These are phyloP conservation scores for Lycocerus yunnanus DNA, from an alignment of 2,888 invertebrate species.

Conservation along the genomic window DNA sequence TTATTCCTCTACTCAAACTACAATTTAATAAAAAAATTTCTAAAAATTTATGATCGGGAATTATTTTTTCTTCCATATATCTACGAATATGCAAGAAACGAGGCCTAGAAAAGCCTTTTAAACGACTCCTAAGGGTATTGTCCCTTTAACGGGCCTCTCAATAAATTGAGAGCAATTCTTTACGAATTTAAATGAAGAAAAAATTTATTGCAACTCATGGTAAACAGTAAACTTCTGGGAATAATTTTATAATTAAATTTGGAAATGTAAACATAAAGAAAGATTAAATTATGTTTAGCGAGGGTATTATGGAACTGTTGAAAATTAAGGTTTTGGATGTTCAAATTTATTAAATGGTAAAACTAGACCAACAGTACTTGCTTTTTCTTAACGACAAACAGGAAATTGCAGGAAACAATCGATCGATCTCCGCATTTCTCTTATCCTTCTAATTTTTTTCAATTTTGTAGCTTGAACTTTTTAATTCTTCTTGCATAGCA, in stretches of 20 bases:
- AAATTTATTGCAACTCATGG: slow-evolving; percentile 9
- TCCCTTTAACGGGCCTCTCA: slow-evolving; percentile 16
- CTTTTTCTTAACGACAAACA: neutral
- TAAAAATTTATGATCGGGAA: slow-evolving; percentile 10
- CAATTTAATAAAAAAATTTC: slow-evolving; percentile 8
- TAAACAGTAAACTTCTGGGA: slow-evolving; percentile 4
- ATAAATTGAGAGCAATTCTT: slow-evolving; percentile 17
- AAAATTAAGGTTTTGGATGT: neutral
- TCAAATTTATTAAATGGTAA: neutral
- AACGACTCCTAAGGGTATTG: slow-evolving; percentile 16
- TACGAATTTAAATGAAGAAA: slow-evolving; percentile 17
- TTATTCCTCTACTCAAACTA: neutral
- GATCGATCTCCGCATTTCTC: neutral
- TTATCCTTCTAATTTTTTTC: neutral
- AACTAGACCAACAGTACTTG: neutral
- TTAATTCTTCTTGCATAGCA: neutral
- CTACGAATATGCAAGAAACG: slow-evolving; percentile 8
- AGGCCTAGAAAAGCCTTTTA: slow-evolving; percentile 15
- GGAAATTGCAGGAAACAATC: neutral
- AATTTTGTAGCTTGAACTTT: neutral
- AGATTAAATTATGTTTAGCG: neutral
- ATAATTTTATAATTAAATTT: slow-evolving; percentile 5
- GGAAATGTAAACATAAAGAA: neutral
- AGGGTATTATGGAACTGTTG: neutral
- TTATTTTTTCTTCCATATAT: slow-evolving; percentile 16